Evolutionary conservation across 2,113 vertebrate genomes (phyloP).

Genomic region (Raphicerus campestris): DNA sequence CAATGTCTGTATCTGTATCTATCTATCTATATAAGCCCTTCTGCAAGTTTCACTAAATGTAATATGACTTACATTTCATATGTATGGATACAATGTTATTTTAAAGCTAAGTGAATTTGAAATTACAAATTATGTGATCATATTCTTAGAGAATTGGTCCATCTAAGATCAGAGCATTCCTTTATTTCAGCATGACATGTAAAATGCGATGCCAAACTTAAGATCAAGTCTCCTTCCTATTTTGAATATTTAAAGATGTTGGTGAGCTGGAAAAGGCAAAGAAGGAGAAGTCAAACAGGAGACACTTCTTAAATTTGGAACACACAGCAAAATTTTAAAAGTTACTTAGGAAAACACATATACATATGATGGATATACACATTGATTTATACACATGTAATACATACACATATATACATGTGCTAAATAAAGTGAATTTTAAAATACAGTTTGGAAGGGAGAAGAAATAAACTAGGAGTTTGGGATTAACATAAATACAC

Average conservation of each 20-base stretch:
- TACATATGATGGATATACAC: neutral
- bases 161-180: neutral
- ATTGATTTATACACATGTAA: neutral
- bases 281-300: neutral
- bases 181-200: neutral
- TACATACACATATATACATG: neutral
- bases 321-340: neutral
- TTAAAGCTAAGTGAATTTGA: conserved; percentile 22
- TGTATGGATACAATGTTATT: neutral
- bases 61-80: neutral
- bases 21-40: neutral
- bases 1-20: neutral
- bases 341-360: neutral
- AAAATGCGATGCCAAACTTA: neutral
- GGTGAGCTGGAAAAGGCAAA: neutral
- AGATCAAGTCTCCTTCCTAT: neutral
- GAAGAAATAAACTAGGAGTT: neutral
- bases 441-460: neutral
- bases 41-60: neutral
- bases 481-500: neutral
- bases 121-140: neutral
- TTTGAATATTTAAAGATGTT: neutral
- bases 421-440: neutral
- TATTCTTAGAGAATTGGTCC: neutral
- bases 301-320: neutral